These are phyloP conservation scores for Archegozetes longisetosus DNA, from an alignment of 1,140 invertebrate species.

Conservation along the genomic window DNA sequence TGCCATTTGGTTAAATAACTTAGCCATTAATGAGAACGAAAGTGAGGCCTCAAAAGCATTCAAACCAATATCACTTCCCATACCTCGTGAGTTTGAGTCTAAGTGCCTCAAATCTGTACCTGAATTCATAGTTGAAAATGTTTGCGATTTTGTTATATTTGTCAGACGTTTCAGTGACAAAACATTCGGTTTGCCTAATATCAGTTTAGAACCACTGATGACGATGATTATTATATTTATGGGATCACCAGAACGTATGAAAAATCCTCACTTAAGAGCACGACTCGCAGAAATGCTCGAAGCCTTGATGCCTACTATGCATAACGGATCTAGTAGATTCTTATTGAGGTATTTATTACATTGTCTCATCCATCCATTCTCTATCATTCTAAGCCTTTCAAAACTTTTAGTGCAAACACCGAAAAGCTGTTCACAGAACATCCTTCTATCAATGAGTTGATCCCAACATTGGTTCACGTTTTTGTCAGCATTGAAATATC, in stretches of 20 bases:
- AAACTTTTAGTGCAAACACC: slow-evolving; percentile 32
- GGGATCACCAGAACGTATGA: slow-evolving; percentile 57
- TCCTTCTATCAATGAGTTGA: slow-evolving; percentile 49
- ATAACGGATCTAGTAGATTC: not conserved
- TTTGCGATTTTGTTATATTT: slow-evolving; percentile 22
- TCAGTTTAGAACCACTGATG: slow-evolving; percentile 45
- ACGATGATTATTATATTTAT: slow-evolving; percentile 46
- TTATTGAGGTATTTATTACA: not conserved
- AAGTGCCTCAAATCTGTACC: slow-evolving; percentile 20
- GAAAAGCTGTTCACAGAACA: slow-evolving; percentile 60
- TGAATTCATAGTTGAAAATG: slow-evolving; percentile 24
- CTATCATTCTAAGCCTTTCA: too few species aligned
- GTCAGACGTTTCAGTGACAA: slow-evolving; percentile 20
- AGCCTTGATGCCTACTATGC: slow-evolving; percentile 40
- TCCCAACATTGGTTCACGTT: slow-evolving; percentile 60
- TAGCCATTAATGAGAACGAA: slow-evolving; percentile 35
- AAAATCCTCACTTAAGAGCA: slow-evolving; percentile 84
- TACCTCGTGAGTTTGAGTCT: slow-evolving; percentile 6
- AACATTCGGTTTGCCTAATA: slow-evolving; percentile 31
- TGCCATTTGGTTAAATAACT: slow-evolving; percentile 64
- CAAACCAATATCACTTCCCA: not conserved
- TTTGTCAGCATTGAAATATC: slow-evolving; percentile 97
- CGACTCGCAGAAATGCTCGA: slow-evolving; percentile 74
- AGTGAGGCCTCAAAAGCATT: slow-evolving; percentile 13
- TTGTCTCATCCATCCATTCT: too few species aligned